Percentiles rank a stretch among this genome's conserved stretches.
Evolutionary conservation across 2,797 vertebrate species (phyloP).

Genomic region (Danio choprae): DNA sequence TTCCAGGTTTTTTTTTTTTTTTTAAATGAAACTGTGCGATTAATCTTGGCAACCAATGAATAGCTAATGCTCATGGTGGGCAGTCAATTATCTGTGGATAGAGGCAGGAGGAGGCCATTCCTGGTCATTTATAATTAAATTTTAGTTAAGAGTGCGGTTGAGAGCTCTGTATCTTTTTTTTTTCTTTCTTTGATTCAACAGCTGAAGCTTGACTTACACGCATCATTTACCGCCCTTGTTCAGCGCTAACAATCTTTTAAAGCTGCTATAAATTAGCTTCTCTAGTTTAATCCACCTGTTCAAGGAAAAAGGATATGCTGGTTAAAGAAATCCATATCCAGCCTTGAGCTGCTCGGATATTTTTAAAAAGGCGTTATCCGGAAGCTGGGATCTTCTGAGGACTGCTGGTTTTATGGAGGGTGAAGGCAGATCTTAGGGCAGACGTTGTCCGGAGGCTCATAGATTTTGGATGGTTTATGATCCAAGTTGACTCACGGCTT

Average conservation of each 20-base stretch:
- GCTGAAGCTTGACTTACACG: constrained; percentile 31
- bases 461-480: constrained; percentile 51
- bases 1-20: constrained; percentile 38
- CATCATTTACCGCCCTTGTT: constrained; percentile 43
- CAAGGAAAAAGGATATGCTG: constrained; percentile 16
- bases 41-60: constrained; percentile 49
- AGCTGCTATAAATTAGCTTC: constrained; percentile 29
- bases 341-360: constrained; percentile 13
- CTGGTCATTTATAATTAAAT: constrained; percentile 51
- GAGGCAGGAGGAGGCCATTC: constrained; percentile 38
- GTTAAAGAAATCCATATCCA: constrained; percentile 32
- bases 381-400: constrained; percentile 33
- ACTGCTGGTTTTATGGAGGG: constrained; percentile 25
- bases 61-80: constrained; percentile 47
- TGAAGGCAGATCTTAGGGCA: constrained; percentile 37
- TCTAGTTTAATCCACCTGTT: constrained; percentile 31
- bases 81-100: constrained; percentile 43
- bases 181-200: constrained; percentile 18
- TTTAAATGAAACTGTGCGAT: constrained; percentile 29
- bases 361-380: constrained; percentile 6
- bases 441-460: constrained; percentile 37
- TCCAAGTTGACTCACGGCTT: constrained; percentile 40
- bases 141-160: constrained; percentile 35
- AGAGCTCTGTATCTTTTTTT: constrained; percentile 12
- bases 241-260: constrained; percentile 39